A percentile compares a stretch with the other conserved stretches of the same genome.
These are phyloP conservation scores for Lapara coniferarum DNA, from an alignment of 2,888 invertebrate genomes.

Conservation along the genomic window DNA sequence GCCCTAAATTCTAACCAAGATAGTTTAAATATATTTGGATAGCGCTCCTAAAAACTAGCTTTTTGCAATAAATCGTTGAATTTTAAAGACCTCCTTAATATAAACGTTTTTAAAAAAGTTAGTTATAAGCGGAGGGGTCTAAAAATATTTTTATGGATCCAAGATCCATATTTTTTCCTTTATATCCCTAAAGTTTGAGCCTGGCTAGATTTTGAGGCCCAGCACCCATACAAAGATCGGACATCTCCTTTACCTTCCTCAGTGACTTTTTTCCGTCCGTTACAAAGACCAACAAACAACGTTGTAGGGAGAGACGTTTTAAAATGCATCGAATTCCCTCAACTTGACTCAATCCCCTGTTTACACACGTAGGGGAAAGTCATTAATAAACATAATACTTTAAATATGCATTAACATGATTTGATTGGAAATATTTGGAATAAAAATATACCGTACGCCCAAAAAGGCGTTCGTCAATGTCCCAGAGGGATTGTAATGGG, in stretches of 20 bases:
- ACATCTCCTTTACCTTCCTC: not conserved
- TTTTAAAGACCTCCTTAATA: too few relatives aligned
- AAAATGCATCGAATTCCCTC: not conserved
- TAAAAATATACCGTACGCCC: slow-evolving; percentile 25
- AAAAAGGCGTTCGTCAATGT: slow-evolving; percentile 41
- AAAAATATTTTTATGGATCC: too few relatives aligned
- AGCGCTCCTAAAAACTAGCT: too few relatives aligned
- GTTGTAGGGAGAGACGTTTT: not conserved
- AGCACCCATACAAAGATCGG: too few relatives aligned
- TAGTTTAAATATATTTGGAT: too few relatives aligned
- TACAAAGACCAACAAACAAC: not conserved
- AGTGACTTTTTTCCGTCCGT: not conserved
- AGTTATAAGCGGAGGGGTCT: too few relatives aligned
- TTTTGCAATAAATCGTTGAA: too few relatives aligned
- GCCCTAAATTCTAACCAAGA: too few relatives aligned
- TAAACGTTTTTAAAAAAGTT: too few relatives aligned
- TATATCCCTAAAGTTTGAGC: too few relatives aligned
- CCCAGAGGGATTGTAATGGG: slow-evolving; percentile 55
- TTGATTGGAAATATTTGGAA: slow-evolving; percentile 34
- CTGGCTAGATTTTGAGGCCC: too few relatives aligned
- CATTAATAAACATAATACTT: slow-evolving; percentile 22
- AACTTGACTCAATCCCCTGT: not conserved
- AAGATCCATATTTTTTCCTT: too few relatives aligned
- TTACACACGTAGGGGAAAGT: not conserved
- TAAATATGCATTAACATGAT: slow-evolving; percentile 36